These are phyloP conservation scores for Etheostoma spectabile DNA, from an alignment of 2,113 vertebrate species.

Conservation along the genomic window DNA sequence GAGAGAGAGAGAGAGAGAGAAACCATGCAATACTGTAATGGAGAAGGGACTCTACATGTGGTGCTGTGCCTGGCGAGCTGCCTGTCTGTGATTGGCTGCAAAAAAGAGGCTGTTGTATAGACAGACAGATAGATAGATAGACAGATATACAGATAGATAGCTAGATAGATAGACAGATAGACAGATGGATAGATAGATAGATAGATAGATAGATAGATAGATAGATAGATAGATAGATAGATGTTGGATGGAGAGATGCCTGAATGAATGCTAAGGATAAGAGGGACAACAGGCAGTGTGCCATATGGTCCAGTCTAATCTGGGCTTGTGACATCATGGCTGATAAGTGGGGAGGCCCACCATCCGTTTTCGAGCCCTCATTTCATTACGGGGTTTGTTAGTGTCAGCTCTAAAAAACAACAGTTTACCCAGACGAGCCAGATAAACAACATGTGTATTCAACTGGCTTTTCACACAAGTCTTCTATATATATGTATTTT, in stretches of 20 bases:
- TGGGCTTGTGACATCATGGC: slow-evolving; percentile 78
- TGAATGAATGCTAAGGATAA: slow-evolving; percentile 64
- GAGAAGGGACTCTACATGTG: slow-evolving; percentile 7
- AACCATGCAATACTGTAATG: not conserved
- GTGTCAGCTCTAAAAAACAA: slow-evolving; percentile 69
- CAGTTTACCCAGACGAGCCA: slow-evolving; percentile 26
- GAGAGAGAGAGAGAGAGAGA: slow-evolving; percentile 16
- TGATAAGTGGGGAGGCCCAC: slow-evolving; percentile 62
- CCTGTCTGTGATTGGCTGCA: slow-evolving; percentile 1
- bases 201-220: not conserved
- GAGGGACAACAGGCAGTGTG: slow-evolving; percentile 72
- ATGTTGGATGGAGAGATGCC: slow-evolving; percentile 33
- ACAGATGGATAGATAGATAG: not conserved
- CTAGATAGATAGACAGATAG: slow-evolving; percentile 1
- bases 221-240: slow-evolving; percentile 5
- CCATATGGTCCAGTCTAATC: slow-evolving; percentile 82
- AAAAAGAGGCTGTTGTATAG: not conserved
- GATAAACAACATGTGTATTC: slow-evolving; percentile 21
- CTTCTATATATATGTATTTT: too few relatives aligned
- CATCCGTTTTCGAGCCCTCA: slow-evolving; percentile 50
- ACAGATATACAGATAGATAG: not conserved
- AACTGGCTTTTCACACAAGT: not conserved
- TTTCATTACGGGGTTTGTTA: slow-evolving; percentile 60
- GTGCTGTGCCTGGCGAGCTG: not conserved
- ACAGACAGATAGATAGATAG: not conserved